Conservation (phyloP, 2,797 vertebrate genomes). For the Leuciscus waleckii region DNA sequence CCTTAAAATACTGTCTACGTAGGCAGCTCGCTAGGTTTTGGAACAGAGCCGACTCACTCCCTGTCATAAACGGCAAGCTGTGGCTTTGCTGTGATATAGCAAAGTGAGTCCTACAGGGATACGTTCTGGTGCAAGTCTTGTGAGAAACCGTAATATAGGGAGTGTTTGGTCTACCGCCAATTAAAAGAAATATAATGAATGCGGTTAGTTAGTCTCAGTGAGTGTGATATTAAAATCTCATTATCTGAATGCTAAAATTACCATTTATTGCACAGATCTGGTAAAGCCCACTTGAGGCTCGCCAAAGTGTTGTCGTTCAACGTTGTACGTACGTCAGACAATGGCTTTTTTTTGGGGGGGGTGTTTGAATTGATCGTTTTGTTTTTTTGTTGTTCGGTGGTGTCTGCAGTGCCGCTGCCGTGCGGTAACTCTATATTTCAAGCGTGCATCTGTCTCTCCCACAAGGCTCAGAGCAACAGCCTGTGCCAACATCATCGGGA, state of each 20-base stretch:
- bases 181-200: constrained; percentile 44
- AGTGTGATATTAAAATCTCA: constrained; percentile 45
- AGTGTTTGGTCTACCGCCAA: constrained; percentile 24
- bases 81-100: not conserved
- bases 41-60: constrained; percentile 5
- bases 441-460: constrained; percentile 55
- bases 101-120: constrained; percentile 13
- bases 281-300: constrained; percentile 50
- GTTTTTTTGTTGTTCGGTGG: constrained; percentile 41
- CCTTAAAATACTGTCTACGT: constrained; percentile 27
- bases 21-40: constrained; percentile 14
- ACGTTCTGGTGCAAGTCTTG: not conserved
- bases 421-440: constrained; percentile 43
- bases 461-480: constrained; percentile 55
- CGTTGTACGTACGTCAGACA: not conserved
- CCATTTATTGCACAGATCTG: constrained; percentile 30
- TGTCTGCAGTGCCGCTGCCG: constrained; percentile 22
- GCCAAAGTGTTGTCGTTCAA: not conserved
- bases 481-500: constrained; percentile 58
- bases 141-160: constrained; percentile 23
- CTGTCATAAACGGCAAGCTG: constrained; percentile 13
- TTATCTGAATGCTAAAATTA: constrained; percentile 50
- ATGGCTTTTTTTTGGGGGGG: constrained; percentile 3
- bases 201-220: constrained; percentile 35
- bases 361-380: constrained; percentile 45